Evolutionary conservation across 2,888 invertebrate genomes (phyloP).

Genomic region (Coelinius sp.): DNA sequence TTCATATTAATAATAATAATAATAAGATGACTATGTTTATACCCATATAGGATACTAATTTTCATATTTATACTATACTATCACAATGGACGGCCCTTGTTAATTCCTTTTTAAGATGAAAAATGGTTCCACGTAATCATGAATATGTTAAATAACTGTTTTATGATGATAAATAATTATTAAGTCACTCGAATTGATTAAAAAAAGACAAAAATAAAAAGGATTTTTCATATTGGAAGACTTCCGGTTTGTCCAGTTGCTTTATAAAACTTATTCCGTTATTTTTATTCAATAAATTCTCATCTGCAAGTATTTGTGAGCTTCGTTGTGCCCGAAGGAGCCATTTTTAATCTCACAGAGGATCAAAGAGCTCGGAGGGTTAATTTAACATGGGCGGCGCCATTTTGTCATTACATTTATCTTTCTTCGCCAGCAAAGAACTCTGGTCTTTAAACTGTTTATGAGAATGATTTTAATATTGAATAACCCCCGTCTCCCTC

Average conservation of each 20-base stretch:
- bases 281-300: slow-evolving; percentile 28
- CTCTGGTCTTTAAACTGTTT: slow-evolving; percentile 11
- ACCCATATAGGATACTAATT: slow-evolving; percentile 60
- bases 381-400: slow-evolving; percentile 50
- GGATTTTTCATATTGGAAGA: slow-evolving; percentile 43
- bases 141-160: no score
- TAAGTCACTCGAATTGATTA: neutral
- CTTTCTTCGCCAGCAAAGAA: slow-evolving; percentile 16
- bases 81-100: slow-evolving; percentile 62
- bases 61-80: slow-evolving; percentile 61
- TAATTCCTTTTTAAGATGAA: slow-evolving; percentile 42
- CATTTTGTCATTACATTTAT: slow-evolving; percentile 20
- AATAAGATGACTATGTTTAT: slow-evolving; percentile 40
- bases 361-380: slow-evolving; percentile 50
- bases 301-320: slow-evolving; percentile 38
- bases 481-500: slow-evolving; percentile 29
- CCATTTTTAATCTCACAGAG: slow-evolving; percentile 52
- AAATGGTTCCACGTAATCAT: slow-evolving; percentile 48
- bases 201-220: slow-evolving; percentile 17
- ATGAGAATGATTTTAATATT: slow-evolving; percentile 1
- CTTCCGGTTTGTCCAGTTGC: slow-evolving; percentile 34
- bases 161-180: no score
- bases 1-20: neutral
- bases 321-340: slow-evolving; percentile 41
- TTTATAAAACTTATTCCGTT: slow-evolving; percentile 9